phyloP scores from a whole-genome alignment of 2,113 vertebrate species.

The Ammospiza caudacuta region DNA sequence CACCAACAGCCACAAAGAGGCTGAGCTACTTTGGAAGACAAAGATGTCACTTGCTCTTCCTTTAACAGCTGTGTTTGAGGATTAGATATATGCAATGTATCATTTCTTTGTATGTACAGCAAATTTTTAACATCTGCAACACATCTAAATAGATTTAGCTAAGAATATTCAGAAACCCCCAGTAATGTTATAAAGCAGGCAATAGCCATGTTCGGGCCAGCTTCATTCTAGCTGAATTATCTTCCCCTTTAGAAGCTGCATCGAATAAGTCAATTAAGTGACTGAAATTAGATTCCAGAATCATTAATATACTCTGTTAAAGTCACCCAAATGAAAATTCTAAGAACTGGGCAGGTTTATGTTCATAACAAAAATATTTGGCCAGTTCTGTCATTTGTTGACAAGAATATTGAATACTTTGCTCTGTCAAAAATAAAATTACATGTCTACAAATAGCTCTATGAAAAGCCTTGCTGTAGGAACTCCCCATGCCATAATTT shows the following conservation, averaged over 20 bases:
- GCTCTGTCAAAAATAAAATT: constrained; percentile 6
- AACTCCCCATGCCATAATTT: neutral
- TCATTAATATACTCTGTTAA: constrained; percentile 55
- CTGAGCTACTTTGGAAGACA: neutral
- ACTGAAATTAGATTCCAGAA: constrained; percentile 48
- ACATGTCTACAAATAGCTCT: neutral
- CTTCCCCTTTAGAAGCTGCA: constrained; percentile 45
- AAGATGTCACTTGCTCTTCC: neutral
- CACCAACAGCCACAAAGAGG: neutral
- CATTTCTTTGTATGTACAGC: neutral
- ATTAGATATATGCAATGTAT: neutral
- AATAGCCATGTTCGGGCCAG: neutral
- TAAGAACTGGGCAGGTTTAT: neutral
- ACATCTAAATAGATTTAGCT: constrained; percentile 7
- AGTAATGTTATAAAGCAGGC: neutral
- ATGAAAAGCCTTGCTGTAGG: neutral
- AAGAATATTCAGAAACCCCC: constrained; percentile 7
- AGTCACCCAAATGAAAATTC: constrained; percentile 42
- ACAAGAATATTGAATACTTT: neutral
- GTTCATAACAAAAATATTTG: constrained; percentile 14
- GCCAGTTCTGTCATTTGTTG: neutral
- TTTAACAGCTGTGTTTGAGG: neutral
- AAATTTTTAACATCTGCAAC: neutral
- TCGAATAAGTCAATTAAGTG: constrained; percentile 46
- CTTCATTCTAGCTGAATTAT: constrained; percentile 9